Conservation (phyloP, 2,888 invertebrate genomes). For the Nomada ferruginata region DNA sequence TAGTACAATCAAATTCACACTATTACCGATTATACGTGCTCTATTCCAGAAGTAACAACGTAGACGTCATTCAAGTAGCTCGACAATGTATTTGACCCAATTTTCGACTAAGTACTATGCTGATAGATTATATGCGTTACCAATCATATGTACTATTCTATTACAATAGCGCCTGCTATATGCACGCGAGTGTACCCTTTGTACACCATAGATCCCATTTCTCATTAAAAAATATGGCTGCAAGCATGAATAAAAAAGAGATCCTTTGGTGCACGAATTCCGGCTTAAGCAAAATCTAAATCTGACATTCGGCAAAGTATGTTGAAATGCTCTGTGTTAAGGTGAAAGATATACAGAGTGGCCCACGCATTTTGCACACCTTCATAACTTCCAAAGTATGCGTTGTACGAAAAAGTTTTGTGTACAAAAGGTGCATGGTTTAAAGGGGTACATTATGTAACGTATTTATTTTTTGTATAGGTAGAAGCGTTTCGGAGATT, state of each 20-base stretch:
- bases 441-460: no score
- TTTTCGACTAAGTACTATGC: neutral
- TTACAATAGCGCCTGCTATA: neutral
- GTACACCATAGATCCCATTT: neutral
- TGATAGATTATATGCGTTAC: neutral
- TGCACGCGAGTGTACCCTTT: neutral
- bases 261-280: no score
- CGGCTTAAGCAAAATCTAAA: no score
- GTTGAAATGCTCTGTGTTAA: no score
- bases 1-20: neutral
- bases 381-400: no score
- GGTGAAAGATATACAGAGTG: no score
- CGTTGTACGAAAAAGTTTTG: no score
- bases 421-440: no score
- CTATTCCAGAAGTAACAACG: neutral
- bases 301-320: no score
- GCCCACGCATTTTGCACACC: no score
- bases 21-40: neutral
- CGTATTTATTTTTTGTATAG: no score
- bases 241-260: neutral
- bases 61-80: neutral
- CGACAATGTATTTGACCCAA: conserved; percentile 5
- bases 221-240: neutral
- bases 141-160: neutral
- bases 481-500: no score